These are phyloP conservation scores for Acleris holmiana DNA, from an alignment of 2,888 invertebrate species.

Conservation along the genomic window DNA sequence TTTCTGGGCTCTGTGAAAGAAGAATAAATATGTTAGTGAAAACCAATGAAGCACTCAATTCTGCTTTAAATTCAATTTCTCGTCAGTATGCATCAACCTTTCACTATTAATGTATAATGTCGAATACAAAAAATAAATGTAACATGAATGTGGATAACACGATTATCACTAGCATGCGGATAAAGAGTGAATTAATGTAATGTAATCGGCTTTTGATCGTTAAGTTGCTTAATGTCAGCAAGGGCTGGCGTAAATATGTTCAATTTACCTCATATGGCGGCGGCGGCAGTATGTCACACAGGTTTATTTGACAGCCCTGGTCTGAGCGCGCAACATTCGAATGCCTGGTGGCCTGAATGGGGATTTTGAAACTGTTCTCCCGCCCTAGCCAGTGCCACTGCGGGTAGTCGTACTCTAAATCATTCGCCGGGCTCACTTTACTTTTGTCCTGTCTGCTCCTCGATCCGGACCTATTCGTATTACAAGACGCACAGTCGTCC, in stretches of 20 bases:
- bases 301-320: constrained; percentile 85
- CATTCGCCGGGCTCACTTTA: constrained; percentile 78
- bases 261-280: constrained; percentile 85
- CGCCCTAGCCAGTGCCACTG: constrained; percentile 81
- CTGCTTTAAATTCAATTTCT: too few species aligned
- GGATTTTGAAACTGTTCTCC: constrained; percentile 83
- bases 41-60: neutral
- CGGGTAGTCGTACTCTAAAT: constrained; percentile 81
- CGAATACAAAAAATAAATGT: neutral
- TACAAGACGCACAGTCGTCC: constrained; percentile 76
- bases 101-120: neutral
- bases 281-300: constrained; percentile 87
- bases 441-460: constrained; percentile 80
- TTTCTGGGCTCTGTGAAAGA: constrained; percentile 76
- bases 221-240: constrained; percentile 36
- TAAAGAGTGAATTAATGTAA: constrained; percentile 28
- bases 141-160: constrained; percentile 16
- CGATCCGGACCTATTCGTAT: constrained; percentile 78
- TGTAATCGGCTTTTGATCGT: constrained; percentile 36
- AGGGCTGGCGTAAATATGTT: constrained; percentile 34
- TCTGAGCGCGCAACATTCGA: constrained; percentile 78
- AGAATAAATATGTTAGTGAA: constrained; percentile 7
- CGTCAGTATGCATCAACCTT: neutral
- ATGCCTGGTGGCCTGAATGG: constrained; percentile 76
- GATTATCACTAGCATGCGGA: constrained; percentile 16